These are phyloP conservation scores for Ochotona curzoniae DNA, from an alignment of 2,113 vertebrate species.

Conservation along the genomic window DNA sequence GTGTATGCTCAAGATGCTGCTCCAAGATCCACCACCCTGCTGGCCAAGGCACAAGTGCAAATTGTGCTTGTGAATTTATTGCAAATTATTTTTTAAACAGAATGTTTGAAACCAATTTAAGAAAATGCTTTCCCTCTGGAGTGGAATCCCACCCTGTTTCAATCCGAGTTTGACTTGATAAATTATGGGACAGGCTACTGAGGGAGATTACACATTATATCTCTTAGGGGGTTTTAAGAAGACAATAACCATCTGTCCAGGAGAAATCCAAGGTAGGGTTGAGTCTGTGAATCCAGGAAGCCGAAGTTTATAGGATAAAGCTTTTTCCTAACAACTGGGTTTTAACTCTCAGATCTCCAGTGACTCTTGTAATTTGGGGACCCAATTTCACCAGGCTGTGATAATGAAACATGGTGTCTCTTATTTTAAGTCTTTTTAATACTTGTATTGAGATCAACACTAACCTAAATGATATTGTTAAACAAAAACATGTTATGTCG, in stretches of 20 bases:
- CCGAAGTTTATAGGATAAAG: neutral
- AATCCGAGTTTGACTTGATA: slow-evolving; percentile 64
- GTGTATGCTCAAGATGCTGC: slow-evolving; percentile 36
- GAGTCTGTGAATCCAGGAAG: slow-evolving; percentile 19
- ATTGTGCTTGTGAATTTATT: slow-evolving; percentile 46
- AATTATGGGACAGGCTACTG: slow-evolving; percentile 64
- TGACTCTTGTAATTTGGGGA: neutral
- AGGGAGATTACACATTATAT: slow-evolving; percentile 54
- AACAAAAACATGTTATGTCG: neutral
- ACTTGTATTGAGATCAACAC: neutral
- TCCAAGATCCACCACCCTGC: slow-evolving; percentile 63
- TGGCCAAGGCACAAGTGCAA: slow-evolving; percentile 47
- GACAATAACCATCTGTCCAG: slow-evolving; percentile 48
- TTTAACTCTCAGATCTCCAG: slow-evolving; percentile 9
- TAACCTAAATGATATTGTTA: neutral
- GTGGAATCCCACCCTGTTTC: slow-evolving; percentile 39
- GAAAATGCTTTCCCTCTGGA: slow-evolving; percentile 69
- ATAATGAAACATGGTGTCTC: neutral
- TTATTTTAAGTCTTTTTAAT: neutral
- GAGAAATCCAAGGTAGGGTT: slow-evolving; percentile 9
- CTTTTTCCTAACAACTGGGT: neutral
- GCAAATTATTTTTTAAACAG: slow-evolving; percentile 67
- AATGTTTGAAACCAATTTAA: slow-evolving; percentile 61
- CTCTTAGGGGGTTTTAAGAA: slow-evolving; percentile 21
- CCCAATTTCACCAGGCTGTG: neutral